Evolutionary conservation across 2,797 vertebrate species (phyloP).

Genomic region (Betta splendens): DNA sequence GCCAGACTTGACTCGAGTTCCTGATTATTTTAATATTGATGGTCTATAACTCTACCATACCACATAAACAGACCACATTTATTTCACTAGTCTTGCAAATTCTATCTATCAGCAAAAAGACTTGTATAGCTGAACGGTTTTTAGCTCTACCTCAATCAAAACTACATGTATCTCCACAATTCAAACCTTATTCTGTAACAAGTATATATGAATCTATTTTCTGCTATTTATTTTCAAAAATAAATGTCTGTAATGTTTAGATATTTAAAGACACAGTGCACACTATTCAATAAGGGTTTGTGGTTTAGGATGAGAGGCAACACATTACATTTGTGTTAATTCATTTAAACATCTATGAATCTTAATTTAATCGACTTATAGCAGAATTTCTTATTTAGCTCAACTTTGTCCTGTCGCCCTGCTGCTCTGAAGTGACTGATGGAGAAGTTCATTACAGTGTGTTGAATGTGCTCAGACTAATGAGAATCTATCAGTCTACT

Average conservation of each 20-base stretch:
- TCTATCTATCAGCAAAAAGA: background rate
- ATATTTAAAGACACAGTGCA: background rate
- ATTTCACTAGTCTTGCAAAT: slow-evolving; percentile 4
- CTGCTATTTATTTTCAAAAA: background rate
- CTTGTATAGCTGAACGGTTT: background rate
- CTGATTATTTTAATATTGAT: slow-evolving; percentile 28
- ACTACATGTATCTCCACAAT: background rate
- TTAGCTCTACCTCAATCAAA: background rate
- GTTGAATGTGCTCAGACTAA: slow-evolving; percentile 76
- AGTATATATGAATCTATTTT: background rate
- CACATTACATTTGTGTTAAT: background rate
- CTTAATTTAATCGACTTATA: background rate
- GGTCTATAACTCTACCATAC: slow-evolving; percentile 4
- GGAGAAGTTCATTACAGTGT: slow-evolving; percentile 78
- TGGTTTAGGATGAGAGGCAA: background rate
- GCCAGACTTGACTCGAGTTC: slow-evolving; percentile 36
- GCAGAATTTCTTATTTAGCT: background rate
- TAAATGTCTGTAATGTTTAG: background rate
- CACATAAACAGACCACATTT: slow-evolving; percentile 4
- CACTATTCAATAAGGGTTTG: background rate
- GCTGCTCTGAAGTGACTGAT: slow-evolving; percentile 63
- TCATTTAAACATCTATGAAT: background rate
- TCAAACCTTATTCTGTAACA: background rate
- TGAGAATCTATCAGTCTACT: slow-evolving; percentile 79
- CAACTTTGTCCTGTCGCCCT: slow-evolving; percentile 11